A percentile compares a stretch with the other conserved stretches of the same genome.
These are phyloP conservation scores for Trichogramma evanescens DNA, from an alignment of 2,888 invertebrate species.

Conservation along the genomic window DNA sequence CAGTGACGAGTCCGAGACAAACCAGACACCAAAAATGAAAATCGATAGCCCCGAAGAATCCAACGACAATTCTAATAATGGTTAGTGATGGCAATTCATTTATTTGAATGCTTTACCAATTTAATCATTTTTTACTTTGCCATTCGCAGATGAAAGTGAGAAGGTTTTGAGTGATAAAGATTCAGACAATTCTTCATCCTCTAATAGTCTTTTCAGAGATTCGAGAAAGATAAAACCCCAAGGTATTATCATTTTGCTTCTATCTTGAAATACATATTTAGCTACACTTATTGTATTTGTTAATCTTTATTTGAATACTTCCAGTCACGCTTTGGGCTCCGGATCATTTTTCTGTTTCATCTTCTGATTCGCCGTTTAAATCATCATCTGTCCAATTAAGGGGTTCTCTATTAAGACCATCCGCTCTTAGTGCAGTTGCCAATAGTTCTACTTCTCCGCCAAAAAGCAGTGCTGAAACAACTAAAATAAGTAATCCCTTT, in stretches of 20 bases:
- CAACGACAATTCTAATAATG: conserved; percentile 36
- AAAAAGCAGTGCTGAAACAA: conserved; percentile 33
- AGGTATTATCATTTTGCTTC: too few relatives aligned
- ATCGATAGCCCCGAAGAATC: conserved; percentile 38
- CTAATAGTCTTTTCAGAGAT: conserved; percentile 2
- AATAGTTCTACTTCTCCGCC: conserved; percentile 27
- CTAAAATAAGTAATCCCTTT: conserved; percentile 40
- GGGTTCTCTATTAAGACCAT: conserved; percentile 36
- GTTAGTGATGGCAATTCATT: conserved; percentile 23
- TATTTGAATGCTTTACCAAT: background rate
- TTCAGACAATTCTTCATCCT: conserved; percentile 12
- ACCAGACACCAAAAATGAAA: conserved; percentile 34
- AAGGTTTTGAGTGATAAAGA: conserved; percentile 14
- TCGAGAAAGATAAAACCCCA: too few relatives aligned
- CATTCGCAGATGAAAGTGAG: conserved; percentile 15
- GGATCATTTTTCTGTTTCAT: too few relatives aligned
- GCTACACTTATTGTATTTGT: too few relatives aligned
- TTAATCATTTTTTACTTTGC: background rate
- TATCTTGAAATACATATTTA: too few relatives aligned
- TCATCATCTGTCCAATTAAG: conserved; percentile 25
- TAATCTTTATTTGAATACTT: too few relatives aligned
- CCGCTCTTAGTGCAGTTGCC: conserved; percentile 34
- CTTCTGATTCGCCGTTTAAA: too few relatives aligned
- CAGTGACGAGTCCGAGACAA: conserved; percentile 31
- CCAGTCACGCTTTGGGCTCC: too few relatives aligned